Evolutionary conservation across 1,140 invertebrate genomes (phyloP).

Genomic region (Chionoecetes opilio): DNA sequence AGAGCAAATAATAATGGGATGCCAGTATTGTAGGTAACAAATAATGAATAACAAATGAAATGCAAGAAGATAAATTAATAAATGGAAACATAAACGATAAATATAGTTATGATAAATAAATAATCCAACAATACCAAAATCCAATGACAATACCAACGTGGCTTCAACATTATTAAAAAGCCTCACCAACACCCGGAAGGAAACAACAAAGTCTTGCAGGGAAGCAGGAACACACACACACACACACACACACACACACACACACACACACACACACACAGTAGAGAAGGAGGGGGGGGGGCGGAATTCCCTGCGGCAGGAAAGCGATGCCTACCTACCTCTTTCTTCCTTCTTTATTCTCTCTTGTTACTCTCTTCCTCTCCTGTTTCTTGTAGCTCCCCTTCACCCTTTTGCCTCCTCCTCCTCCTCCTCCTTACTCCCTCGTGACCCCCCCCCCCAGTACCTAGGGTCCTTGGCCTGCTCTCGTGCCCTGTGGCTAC

Average conservation of each 20-base stretch:
- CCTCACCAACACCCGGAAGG: background rate
- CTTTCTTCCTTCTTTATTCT: background rate
- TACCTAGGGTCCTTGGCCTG: background rate
- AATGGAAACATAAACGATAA: background rate
- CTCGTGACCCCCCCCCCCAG: background rate
- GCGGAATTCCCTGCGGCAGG: background rate
- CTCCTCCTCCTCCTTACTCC: background rate
- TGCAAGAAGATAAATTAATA: too few species aligned
- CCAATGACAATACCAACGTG: background rate
- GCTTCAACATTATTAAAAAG: constrained; percentile 7
- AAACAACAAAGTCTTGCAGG: background rate
- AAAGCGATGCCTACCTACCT: background rate
- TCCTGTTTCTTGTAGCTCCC: background rate
- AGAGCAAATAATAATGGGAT: too few species aligned
- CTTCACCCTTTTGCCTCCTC: background rate
- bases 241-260: constrained; percentile 27
- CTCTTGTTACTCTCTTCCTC: background rate
- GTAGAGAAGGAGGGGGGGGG: background rate
- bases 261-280: constrained; percentile 18
- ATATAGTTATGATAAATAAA: too few species aligned
- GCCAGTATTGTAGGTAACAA: too few species aligned
- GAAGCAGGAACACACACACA: background rate
- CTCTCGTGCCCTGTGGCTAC: background rate
- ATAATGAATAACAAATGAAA: too few species aligned
- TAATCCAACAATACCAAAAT: too few species aligned